Base-by-base conservation (phyloP, 2,113 vertebrate genomes). In the Myotis yumanensis region DNA sequence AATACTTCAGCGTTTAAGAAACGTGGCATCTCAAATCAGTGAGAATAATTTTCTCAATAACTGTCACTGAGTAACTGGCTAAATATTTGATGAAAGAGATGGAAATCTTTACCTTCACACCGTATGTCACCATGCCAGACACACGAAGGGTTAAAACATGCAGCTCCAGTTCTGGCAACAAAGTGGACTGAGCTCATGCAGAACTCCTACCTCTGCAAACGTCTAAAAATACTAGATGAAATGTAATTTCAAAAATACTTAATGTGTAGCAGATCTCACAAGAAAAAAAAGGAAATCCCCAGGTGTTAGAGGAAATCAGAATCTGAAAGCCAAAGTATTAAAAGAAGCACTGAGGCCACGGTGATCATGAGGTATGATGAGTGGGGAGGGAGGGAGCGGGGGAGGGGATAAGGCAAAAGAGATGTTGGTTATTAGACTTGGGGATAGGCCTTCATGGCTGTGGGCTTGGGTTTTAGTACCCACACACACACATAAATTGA, bases 71-170 rank as follows among this genome's bases (percentile, higher is more conserved):
- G 35, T 80, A 93, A 80, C 79, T 64, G 71, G 93, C 69, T 35
- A 95, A 93, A 84, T 80, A 90, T 40, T 77, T 92, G 37, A 57
- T 62, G n/a, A 4, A 5, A 48, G 48, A 68, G 68, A 72, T 81
- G 32, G 59, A 89, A 48, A 82, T 79, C 90, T 81, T 95, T 95
- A 96, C 81, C 93, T 96, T 94, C 91, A 96, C 62, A 90, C 89
- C 57, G 11, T 69, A 81, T 66, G 85, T 84, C 85, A 87, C 62
- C 51, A 91, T 71, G 90, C 92, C 88, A 93, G 79, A 89, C 62
- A 54, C 25, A 69, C 8, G 37, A 83, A 92, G 88, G 79, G 86
- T 81, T 85, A 95, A 96, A 95, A 87, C 37, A 92, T 8, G 75
- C 22, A 46, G 80, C 72, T 64, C 4, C 46, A 92, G 69, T 83